Conservation (phyloP, 1,140 invertebrate genomes). For the Paracyclopina nana region DNA sequence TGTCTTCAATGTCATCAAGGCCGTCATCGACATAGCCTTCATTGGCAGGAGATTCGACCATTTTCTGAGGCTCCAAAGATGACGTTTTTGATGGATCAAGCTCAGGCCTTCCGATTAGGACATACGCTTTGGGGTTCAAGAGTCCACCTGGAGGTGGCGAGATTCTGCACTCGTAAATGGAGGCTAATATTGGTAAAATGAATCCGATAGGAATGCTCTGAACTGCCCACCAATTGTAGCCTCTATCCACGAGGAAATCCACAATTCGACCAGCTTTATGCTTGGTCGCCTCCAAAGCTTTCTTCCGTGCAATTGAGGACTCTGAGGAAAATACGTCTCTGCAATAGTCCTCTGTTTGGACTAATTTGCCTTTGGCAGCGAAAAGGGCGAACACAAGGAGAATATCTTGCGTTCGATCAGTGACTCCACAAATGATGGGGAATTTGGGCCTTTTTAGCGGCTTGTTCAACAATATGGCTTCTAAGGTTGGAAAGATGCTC, state of each 20-base stretch:
- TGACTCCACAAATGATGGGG: neutral
- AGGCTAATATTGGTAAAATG: too few species aligned
- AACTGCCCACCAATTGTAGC: neutral
- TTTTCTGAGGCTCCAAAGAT: neutral
- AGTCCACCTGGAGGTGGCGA: neutral
- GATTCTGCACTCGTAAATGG: too few species aligned
- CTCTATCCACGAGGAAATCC: neutral
- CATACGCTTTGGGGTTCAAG: neutral
- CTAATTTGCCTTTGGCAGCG: neutral
- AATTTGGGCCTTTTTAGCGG: constrained; percentile 21
- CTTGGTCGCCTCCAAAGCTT: neutral
- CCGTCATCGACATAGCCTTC: constrained; percentile 26
- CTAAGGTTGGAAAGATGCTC: constrained; percentile 45
- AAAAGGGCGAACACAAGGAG: neutral
- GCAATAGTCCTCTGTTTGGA: neutral
- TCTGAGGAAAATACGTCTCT: neutral
- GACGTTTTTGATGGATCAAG: neutral
- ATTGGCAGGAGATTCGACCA: neutral
- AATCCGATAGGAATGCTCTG: too few species aligned
- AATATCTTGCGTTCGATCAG: neutral
- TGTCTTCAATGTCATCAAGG: constrained; percentile 43
- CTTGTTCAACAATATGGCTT: constrained; percentile 36
- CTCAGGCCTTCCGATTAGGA: neutral
- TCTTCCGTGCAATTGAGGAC: neutral
- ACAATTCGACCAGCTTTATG: neutral